These are phyloP conservation scores for Felis catus DNA, from an alignment of 2,113 vertebrate species.

Conservation along the genomic window F.catus_Fca126_mat1.0 CM031423.1:40171001-40171500, in stretches of 20 bases:
- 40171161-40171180: background rate
- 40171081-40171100: background rate
- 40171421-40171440: background rate
- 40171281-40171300: background rate
- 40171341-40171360: background rate
- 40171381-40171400: background rate
- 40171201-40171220: background rate
- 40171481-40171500: background rate
- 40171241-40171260: background rate
- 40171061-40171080: background rate
- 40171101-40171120: background rate
- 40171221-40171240: background rate
- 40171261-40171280: background rate
- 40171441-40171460: background rate
- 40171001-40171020: background rate
- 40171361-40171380: background rate
- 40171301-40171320: background rate
- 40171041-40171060: background rate
- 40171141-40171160: background rate
- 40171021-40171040: background rate
- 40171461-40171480: background rate
- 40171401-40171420: background rate
- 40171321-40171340: background rate
- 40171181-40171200: background rate
- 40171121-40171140: background rate